phyloP scores from a whole-genome alignment of 2,888 invertebrate species.

The Chorisops tibialis region DNA sequence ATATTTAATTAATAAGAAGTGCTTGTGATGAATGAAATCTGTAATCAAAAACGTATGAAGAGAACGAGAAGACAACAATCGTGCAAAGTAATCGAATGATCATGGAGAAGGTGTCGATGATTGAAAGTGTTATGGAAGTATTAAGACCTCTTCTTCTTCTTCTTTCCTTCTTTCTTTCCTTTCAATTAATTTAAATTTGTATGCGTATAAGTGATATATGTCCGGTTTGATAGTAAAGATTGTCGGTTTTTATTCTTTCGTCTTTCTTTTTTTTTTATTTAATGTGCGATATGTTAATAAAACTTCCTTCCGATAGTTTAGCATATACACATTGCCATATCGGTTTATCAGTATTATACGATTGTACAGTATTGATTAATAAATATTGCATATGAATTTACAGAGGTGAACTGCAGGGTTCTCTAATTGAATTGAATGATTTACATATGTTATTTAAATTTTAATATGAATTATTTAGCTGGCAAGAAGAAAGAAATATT shows the following conservation, averaged over 20 bases:
- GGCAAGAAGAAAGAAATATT: too few relatives aligned
- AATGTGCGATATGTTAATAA: constrained; percentile 31
- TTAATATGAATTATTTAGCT: too few relatives aligned
- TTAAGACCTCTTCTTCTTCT: too few relatives aligned
- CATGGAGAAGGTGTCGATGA: constrained; percentile 4
- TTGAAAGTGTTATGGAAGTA: constrained; percentile 17
- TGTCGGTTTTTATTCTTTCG: constrained; percentile 2
- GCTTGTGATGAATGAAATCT: constrained; percentile 1
- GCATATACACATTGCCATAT: constrained; percentile 1
- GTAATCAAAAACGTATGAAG: neutral
- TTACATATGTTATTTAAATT: too few relatives aligned
- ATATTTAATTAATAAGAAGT: constrained; percentile 5
- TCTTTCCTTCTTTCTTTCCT: constrained; percentile 1
- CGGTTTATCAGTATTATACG: too few relatives aligned
- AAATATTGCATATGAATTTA: too few relatives aligned
- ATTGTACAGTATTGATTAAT: too few relatives aligned
- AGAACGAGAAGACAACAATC: neutral
- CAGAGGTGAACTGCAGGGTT: too few relatives aligned
- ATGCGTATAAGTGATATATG: constrained; percentile 18
- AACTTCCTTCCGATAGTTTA: constrained; percentile 34
- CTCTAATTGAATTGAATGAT: too few relatives aligned
- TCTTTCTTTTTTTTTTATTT: constrained; percentile 16
- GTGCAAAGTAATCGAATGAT: constrained; percentile 4
- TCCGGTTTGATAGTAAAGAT: constrained; percentile 24
- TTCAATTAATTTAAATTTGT: constrained; percentile 20